A percentile compares a stretch with the other conserved stretches of the same genome.
These are phyloP conservation scores for Diabrotica balteata DNA, from an alignment of 2,888 invertebrate genomes.

Conservation along the genomic window DNA sequence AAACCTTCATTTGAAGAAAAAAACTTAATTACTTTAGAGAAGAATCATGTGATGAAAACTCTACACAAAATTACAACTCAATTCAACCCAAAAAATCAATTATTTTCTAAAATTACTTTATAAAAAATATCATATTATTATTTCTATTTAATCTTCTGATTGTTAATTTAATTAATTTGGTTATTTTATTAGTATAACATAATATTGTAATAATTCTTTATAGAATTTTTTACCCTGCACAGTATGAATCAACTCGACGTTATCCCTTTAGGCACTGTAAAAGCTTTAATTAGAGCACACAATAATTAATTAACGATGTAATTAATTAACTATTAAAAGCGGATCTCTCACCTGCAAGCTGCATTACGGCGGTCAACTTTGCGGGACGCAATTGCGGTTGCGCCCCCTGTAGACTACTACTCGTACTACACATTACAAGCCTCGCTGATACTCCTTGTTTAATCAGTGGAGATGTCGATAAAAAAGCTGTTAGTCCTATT, in stretches of 20 bases:
- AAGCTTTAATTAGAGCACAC: background rate
- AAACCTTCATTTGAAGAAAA: no score
- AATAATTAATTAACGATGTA: constrained; percentile 6
- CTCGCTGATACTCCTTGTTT: background rate
- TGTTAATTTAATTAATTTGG: background rate
- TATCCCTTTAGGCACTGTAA: background rate
- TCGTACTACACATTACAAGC: background rate
- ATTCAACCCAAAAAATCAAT: no score
- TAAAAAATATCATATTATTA: background rate
- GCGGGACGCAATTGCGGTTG: constrained; percentile 1
- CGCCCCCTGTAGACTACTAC: background rate
- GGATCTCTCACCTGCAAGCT: constrained; percentile 12
- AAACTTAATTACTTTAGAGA: no score
- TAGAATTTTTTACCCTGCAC: no score
- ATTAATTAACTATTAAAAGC: constrained; percentile 12
- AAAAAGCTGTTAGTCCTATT: no score
- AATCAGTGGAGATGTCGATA: no score
- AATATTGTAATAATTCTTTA: no score
- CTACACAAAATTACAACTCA: no score
- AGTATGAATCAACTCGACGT: no score
- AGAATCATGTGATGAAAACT: no score
- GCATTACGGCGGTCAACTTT: constrained; percentile 11
- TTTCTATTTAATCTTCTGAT: background rate
- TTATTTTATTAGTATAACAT: background rate
- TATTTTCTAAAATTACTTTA: no score